These are phyloP conservation scores for Choristoneura rosaceana DNA, from an alignment of 2,888 invertebrate species.

Conservation along the genomic window DNA sequence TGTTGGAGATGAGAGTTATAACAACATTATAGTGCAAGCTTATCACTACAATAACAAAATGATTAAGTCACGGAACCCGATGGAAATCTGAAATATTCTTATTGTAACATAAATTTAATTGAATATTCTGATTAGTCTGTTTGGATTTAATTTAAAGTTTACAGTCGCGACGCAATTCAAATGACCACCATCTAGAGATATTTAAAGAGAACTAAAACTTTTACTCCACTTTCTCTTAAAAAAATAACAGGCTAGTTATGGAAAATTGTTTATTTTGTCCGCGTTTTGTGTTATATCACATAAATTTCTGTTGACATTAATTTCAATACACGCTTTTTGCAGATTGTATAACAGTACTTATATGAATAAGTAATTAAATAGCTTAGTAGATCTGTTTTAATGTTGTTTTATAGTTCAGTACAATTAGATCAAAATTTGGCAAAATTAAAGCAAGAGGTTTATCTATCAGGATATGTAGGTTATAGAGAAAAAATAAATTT, in stretches of 20 bases:
- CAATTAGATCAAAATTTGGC: no score
- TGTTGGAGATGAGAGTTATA: neutral
- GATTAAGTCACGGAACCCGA: neutral
- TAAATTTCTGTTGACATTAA: no score
- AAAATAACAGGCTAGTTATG: neutral
- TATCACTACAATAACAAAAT: no score
- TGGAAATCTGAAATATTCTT: neutral
- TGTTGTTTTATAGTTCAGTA: no score
- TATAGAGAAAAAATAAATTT: no score
- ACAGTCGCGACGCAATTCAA: neutral
- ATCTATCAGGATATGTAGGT: no score
- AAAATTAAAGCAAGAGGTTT: no score
- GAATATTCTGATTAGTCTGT: constrained; percentile 2
- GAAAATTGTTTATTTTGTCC: neutral
- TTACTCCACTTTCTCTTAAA: neutral
- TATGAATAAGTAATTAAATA: no score
- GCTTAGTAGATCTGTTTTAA: no score
- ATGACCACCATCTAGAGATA: neutral
- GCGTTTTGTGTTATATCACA: no score
- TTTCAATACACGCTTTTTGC: no score
- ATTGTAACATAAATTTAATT: neutral
- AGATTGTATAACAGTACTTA: no score
- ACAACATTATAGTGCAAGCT: neutral
- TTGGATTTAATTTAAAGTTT: constrained; percentile 6
- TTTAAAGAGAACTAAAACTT: neutral